These are phyloP conservation scores for Chroicocephalus ridibundus DNA, from an alignment of 2,113 vertebrate genomes.

Conservation along the genomic window DNA sequence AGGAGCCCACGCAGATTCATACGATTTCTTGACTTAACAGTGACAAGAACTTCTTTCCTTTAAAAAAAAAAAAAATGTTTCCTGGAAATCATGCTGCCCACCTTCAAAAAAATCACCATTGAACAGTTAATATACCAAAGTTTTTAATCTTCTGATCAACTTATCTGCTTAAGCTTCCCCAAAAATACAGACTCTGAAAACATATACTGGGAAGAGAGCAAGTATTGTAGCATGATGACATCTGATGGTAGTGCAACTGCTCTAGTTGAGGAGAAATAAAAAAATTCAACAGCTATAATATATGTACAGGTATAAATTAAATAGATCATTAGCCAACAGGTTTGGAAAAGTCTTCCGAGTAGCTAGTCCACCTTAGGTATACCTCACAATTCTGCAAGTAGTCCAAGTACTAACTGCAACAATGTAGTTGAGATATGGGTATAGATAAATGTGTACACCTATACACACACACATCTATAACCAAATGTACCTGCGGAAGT, in stretches of 20 bases:
- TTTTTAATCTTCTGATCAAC: background rate
- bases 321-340: background rate
- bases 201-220: background rate
- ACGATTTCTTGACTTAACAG: background rate
- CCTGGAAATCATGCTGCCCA: background rate
- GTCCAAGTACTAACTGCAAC: background rate
- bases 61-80: background rate
- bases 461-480: rapidly evolving
- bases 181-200: background rate
- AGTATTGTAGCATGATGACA: background rate
- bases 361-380: background rate
- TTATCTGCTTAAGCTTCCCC: background rate
- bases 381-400: background rate
- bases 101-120: background rate
- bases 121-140: background rate
- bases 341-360: background rate
- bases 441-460: background rate
- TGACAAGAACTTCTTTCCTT: background rate
- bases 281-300: background rate
- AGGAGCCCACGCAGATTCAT: background rate
- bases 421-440: rapidly evolving
- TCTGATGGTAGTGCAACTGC: background rate
- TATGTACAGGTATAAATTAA: background rate
- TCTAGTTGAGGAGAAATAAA: background rate
- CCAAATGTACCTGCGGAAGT: background rate